Conservation (phyloP, 2,888 invertebrate genomes). For the Melinopterus prodromus region DNA sequence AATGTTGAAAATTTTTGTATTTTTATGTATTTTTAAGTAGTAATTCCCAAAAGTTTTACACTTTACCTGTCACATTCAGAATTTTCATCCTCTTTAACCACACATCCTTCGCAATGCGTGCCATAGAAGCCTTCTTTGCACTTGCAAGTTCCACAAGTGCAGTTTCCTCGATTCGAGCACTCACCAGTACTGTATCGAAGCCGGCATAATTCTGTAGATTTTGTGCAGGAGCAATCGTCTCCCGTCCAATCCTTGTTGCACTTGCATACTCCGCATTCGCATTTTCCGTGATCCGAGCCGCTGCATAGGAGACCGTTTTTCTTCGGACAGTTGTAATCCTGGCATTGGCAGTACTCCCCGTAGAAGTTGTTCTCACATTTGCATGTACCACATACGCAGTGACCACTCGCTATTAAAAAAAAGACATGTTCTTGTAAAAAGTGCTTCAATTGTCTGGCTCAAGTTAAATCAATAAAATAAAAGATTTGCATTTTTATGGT, state of each 20-base stretch:
- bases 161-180: slow-evolving; percentile 72
- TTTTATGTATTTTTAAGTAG: no score
- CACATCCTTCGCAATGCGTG: slow-evolving; percentile 75
- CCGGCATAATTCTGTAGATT: slow-evolving; percentile 62
- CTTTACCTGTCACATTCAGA: slow-evolving; percentile 9
- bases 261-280: slow-evolving; percentile 71
- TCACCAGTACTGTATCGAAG: slow-evolving; percentile 44
- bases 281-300: slow-evolving; percentile 65
- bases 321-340: slow-evolving; percentile 75
- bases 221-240: slow-evolving; percentile 70
- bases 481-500: no score
- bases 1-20: no score
- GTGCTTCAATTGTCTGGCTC: no score
- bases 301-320: slow-evolving; percentile 61
- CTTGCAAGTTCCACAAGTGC: slow-evolving; percentile 70
- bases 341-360: slow-evolving; percentile 80
- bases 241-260: slow-evolving; percentile 68
- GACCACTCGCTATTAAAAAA: neutral
- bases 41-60: no score
- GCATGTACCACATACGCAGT: neutral
- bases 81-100: neutral
- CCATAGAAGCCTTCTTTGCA: slow-evolving; percentile 66
- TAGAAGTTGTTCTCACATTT: slow-evolving; percentile 50
- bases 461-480: no score
- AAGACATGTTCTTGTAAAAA: neutral